Evolutionary conservation across 2,888 invertebrate genomes (phyloP).

Genomic region (Philereme transversata): DNA sequence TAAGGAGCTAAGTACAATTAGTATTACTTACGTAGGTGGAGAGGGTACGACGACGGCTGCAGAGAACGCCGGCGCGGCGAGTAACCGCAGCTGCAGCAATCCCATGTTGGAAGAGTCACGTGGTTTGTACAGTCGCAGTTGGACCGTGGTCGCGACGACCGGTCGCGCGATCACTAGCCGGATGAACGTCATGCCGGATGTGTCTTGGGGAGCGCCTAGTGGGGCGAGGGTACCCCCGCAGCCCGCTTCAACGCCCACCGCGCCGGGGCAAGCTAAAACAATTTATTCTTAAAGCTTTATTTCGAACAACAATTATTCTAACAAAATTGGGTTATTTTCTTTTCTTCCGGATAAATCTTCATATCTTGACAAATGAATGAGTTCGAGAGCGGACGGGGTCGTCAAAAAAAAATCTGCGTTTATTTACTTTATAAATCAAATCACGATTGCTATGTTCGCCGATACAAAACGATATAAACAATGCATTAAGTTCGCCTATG

Average conservation of each 20-base stretch:
- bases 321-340: no score
- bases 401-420: no score
- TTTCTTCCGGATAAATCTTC: no score
- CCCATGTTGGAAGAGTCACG: slow-evolving; percentile 95
- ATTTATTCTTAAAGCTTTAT: no score
- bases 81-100: slow-evolving; percentile 91
- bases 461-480: no score
- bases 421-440: no score
- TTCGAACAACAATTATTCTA: no score
- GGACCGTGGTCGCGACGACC: slow-evolving; percentile 93
- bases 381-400: no score
- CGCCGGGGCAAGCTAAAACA: slow-evolving; percentile 91
- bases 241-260: slow-evolving; percentile 93
- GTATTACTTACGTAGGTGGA: slow-evolving; percentile 50
- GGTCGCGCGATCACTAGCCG: slow-evolving; percentile 92
- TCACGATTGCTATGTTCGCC: no score
- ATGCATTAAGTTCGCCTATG: no score
- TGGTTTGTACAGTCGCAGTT: slow-evolving; percentile 90
- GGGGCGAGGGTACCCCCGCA: slow-evolving; percentile 92
- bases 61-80: slow-evolving; percentile 92
- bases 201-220: slow-evolving; percentile 92
- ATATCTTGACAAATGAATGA: no score
- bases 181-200: slow-evolving; percentile 94
- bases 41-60: slow-evolving; percentile 68
- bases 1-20: neutral